Percentiles rank a stretch among this genome's conserved stretches.
Evolutionary conservation across 2,797 vertebrate species (phyloP).

Genomic region (Aulostomus chinensis): DNA sequence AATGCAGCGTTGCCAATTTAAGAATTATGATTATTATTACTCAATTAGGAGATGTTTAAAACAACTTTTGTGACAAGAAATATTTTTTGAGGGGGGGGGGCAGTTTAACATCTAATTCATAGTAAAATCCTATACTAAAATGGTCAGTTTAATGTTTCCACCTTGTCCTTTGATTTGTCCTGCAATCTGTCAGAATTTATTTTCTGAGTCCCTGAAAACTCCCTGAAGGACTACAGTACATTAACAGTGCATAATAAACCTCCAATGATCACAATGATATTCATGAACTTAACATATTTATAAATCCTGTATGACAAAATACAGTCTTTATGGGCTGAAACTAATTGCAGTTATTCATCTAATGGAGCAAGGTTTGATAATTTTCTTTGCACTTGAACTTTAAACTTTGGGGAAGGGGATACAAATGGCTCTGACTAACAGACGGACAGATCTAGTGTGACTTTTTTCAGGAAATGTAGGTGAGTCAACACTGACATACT

Average conservation of each 20-base stretch:
- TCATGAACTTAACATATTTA: background rate
- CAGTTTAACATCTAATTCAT: too few relatives aligned
- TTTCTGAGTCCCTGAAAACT: background rate
- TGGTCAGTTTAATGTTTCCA: background rate
- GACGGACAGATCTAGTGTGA: slow-evolving; percentile 17
- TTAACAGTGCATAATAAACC: background rate
- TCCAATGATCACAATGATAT: too few relatives aligned
- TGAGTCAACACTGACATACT: background rate
- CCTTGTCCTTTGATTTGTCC: background rate
- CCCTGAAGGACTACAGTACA: background rate
- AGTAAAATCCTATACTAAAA: too few relatives aligned
- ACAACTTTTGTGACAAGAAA: too few relatives aligned
- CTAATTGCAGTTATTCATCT: too few relatives aligned
- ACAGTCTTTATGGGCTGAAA: too few relatives aligned
- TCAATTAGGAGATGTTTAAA: too few relatives aligned
- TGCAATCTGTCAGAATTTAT: background rate
- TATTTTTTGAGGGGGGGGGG: too few relatives aligned
- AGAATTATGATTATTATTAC: too few relatives aligned
- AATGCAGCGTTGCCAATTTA: slow-evolving; percentile 1
- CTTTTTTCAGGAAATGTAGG: slow-evolving; percentile 2
- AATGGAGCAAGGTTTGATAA: too few relatives aligned
- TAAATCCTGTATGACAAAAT: background rate
- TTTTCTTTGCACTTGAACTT: slow-evolving; percentile 9
- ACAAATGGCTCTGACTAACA: background rate
- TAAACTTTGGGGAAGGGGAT: background rate